These are phyloP conservation scores for Caiman crocodilus DNA, from an alignment of 2,797 vertebrate species.

Conservation along the genomic window DNA sequence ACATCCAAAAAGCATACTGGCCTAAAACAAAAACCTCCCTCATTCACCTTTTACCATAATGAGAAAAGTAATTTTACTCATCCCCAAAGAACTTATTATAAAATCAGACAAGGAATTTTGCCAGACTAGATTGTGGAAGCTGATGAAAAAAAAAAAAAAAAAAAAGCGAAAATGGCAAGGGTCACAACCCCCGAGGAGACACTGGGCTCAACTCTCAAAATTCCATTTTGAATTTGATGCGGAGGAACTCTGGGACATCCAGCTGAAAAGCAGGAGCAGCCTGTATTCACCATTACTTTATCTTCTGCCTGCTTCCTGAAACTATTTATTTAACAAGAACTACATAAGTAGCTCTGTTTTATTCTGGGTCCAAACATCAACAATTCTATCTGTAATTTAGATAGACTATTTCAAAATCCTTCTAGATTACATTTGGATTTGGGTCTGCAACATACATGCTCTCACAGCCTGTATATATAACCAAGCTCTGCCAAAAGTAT, in stretches of 20 bases:
- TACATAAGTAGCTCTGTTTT: background rate
- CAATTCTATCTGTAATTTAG: too few species aligned
- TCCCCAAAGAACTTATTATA: fast-evolving
- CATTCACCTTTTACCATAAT: fast-evolving
- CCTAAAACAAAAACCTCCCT: fast-evolving
- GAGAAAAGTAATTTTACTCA: background rate
- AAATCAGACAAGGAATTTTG: background rate
- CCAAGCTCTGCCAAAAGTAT: background rate
- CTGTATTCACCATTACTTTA: background rate
- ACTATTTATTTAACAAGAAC: background rate
- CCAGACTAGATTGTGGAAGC: fast-evolving
- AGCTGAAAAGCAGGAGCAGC: background rate
- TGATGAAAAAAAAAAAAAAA: fast-evolving
- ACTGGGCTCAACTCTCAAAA: background rate
- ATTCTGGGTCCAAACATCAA: background rate
- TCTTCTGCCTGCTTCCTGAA: background rate
- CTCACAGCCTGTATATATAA: background rate
- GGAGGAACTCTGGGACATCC: background rate
- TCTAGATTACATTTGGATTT: too few species aligned
- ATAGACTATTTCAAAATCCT: too few species aligned
- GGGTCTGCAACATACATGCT: background rate
- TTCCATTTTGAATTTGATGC: background rate
- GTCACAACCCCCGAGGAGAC: background rate
- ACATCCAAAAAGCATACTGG: fast-evolving
- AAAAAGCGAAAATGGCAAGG: fast-evolving